Evolutionary conservation across 2,888 invertebrate species (phyloP).

Genomic region (Petrophora chlorosata): DNA sequence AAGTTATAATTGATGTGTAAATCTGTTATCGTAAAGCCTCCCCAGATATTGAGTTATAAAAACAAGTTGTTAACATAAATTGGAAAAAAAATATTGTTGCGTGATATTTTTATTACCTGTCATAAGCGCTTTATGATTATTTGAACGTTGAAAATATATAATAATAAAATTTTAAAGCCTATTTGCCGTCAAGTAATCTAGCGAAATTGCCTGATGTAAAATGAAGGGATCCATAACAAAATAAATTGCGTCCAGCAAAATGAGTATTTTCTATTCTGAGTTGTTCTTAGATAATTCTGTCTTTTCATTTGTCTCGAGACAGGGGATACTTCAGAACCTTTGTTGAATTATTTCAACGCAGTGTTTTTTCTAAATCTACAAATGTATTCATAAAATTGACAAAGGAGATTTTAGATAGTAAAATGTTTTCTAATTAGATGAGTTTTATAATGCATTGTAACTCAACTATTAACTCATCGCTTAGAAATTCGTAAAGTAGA

Average conservation of each 20-base stretch:
- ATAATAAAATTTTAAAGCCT: slow-evolving; percentile 74
- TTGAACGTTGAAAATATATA: slow-evolving; percentile 70
- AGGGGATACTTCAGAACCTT: slow-evolving; percentile 4
- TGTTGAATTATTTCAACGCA: not conserved
- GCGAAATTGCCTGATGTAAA: slow-evolving; percentile 58
- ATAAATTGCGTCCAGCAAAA: slow-evolving; percentile 43
- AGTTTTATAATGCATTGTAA: no score
- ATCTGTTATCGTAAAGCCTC: slow-evolving; percentile 69
- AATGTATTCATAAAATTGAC: no score
- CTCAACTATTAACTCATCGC: no score
- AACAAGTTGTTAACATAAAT: slow-evolving; percentile 79
- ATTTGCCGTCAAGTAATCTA: slow-evolving; percentile 64
- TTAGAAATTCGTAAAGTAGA: no score
- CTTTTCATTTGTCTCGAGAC: slow-evolving; percentile 13
- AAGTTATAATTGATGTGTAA: slow-evolving; percentile 73
- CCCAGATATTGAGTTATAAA: slow-evolving; percentile 73
- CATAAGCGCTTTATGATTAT: slow-evolving; percentile 78
- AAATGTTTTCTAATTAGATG: no score
- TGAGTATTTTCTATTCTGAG: slow-evolving; percentile 24
- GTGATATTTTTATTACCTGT: slow-evolving; percentile 71
- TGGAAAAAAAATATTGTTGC: slow-evolving; percentile 73
- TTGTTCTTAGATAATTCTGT: slow-evolving; percentile 22
- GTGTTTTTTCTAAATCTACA: not conserved
- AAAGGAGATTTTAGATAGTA: no score
- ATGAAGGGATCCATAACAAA: slow-evolving; percentile 46